Evolutionary conservation across 30 jellyfish, hydroid and myxozoan species (phyloP).

Genomic region (Chrysaora quinquecirrha): DNA sequence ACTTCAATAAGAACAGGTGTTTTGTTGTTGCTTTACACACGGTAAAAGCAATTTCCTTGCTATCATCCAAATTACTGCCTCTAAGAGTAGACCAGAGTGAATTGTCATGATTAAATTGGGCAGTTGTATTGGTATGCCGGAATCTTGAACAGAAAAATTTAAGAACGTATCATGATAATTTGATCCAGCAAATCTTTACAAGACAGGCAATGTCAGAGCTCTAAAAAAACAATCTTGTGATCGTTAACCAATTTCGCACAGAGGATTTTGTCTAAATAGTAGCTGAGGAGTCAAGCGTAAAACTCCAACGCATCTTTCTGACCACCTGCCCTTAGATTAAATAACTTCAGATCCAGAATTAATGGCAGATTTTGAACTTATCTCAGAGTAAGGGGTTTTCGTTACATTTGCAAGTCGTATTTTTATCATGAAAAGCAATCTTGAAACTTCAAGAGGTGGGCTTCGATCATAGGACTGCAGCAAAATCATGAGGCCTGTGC

Average conservation of each 20-base stretch:
- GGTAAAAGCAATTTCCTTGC: background rate
- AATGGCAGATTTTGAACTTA: background rate
- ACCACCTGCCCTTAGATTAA: background rate
- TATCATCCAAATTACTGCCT: background rate
- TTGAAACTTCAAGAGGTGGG: background rate
- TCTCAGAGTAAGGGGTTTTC: background rate
- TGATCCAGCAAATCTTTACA: background rate
- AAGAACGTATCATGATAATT: background rate
- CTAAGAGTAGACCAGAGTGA: constrained; percentile 4
- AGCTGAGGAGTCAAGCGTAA: background rate
- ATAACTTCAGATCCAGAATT: background rate
- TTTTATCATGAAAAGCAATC: background rate
- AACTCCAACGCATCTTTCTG: constrained; percentile 11
- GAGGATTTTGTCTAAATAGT: background rate
- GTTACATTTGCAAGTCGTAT: background rate
- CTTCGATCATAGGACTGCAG: background rate
- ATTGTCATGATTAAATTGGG: background rate
- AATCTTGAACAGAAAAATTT: background rate
- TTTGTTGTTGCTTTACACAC: background rate
- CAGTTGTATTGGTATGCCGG: background rate
- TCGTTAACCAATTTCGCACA: constrained; percentile 8
- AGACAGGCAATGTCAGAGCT: background rate
- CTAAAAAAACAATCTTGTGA: background rate
- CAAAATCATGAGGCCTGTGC: background rate
- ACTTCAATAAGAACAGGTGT: background rate